A percentile compares a stretch with the other conserved stretches of the same genome.
Evolutionary conservation across 37 sponge, comb jelly and placozoan species (phyloP).

Genomic region (Sycon ciliatum): DNA sequence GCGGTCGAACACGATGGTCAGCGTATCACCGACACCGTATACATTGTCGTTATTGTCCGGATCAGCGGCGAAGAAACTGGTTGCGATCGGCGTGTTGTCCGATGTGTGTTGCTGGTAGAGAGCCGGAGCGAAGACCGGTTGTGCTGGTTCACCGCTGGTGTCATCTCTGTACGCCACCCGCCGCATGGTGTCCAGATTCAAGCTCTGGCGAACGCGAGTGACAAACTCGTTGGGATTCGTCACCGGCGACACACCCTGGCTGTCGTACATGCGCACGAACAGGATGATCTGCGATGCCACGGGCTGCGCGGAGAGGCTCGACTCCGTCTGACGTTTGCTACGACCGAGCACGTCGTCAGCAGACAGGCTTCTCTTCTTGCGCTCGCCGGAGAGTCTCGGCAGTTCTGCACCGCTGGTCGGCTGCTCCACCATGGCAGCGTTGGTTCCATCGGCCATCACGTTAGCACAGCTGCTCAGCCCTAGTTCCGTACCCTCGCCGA

Average conservation of each 20-base stretch:
- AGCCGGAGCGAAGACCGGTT: background rate
- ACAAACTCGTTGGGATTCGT: slow-evolving; percentile 17
- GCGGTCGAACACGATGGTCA: slow-evolving; percentile 55
- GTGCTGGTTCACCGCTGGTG: background rate
- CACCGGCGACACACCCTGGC: slow-evolving; percentile 15
- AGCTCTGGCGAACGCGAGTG: background rate
- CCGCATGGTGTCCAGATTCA: slow-evolving; percentile 41
- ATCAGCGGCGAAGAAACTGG: slow-evolving; percentile 30
- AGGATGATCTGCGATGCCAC: slow-evolving; percentile 45
- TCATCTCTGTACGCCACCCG: background rate
- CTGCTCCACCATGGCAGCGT: slow-evolving; percentile 46
- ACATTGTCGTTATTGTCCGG: slow-evolving; percentile 41
- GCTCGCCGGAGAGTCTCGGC: background rate
- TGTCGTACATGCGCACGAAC: slow-evolving; percentile 3
- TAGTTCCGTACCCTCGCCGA: slow-evolving; percentile 28
- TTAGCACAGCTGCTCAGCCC: slow-evolving; percentile 63
- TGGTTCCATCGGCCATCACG: slow-evolving; percentile 40
- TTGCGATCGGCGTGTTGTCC: slow-evolving; percentile 53
- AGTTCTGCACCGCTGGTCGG: slow-evolving; percentile 14
- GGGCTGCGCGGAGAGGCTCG: slow-evolving; percentile 15
- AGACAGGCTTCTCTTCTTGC: slow-evolving; percentile 1
- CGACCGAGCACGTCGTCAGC: slow-evolving; percentile 10
- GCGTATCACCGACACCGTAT: slow-evolving; percentile 52
- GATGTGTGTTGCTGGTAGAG: slow-evolving; percentile 42
- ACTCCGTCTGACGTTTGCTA: background rate